phyloP scores from a whole-genome alignment of 2,797 vertebrate species.

The Pampus argenteus region DNA sequence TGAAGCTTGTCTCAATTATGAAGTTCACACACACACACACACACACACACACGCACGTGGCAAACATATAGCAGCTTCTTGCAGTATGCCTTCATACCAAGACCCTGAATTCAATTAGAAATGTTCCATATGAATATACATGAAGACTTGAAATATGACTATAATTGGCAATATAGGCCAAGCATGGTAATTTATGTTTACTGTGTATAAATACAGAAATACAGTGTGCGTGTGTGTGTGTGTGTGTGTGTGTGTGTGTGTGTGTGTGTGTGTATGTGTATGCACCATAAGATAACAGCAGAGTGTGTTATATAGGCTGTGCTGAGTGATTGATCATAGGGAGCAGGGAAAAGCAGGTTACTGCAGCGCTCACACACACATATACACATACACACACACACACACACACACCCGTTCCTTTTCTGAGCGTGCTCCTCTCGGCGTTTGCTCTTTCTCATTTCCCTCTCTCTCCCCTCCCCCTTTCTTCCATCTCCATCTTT shows the following conservation, averaged over 20 bases:
- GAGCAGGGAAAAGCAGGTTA: conserved; percentile 84
- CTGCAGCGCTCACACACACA: conserved; percentile 71
- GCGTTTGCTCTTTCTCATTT: conserved; percentile 53
- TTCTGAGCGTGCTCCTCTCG: conserved; percentile 36
- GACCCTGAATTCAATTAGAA: conserved; percentile 26
- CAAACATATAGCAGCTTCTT: conserved; percentile 13
- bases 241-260: conserved; percentile 37
- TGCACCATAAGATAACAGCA: conserved; percentile 47
- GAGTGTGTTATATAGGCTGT: conserved; percentile 69
- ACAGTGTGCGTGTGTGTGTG: conserved; percentile 25
- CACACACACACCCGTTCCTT: conserved; percentile 41
- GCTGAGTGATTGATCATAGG: conserved; percentile 81
- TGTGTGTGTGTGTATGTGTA: conserved; percentile 33
- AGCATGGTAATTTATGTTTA: conserved; percentile 42
- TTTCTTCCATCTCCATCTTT: conserved; percentile 59
- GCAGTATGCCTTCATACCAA: conserved; percentile 1
- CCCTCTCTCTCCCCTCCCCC: conserved; percentile 35
- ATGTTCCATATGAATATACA: conserved; percentile 38
- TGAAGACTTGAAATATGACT: conserved; percentile 43
- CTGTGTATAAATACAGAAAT: conserved; percentile 34
- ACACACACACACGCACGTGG: conserved; percentile 9
- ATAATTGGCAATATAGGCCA: conserved; percentile 53
- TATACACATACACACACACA: conserved; percentile 29
- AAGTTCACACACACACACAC: neutral
- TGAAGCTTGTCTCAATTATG: no score